Evolutionary conservation across 2,113 vertebrate species (phyloP).

Genomic region (Ciconia maguari): DNA sequence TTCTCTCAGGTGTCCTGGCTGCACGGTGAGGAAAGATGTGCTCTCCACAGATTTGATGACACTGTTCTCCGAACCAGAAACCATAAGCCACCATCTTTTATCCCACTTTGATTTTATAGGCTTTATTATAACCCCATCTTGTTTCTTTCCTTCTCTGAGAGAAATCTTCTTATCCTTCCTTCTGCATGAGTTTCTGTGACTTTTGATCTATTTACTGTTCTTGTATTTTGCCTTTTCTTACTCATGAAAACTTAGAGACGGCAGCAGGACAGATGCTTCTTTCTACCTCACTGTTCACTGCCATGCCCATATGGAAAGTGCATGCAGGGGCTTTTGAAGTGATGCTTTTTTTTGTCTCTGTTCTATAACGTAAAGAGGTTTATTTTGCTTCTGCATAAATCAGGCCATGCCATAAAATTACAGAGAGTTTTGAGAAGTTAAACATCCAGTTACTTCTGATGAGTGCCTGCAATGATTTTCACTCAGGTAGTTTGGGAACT

Average conservation of each 20-base stretch:
- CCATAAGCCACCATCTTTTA: not conserved
- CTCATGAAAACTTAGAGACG: fast-evolving
- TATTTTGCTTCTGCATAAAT: not conserved
- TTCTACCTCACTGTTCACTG: not conserved
- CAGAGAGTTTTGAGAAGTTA: not conserved
- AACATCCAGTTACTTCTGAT: not conserved
- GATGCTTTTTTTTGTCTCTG: not conserved
- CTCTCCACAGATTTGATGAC: not conserved
- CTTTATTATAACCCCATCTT: not conserved
- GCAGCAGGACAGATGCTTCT: not conserved
- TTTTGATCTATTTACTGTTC: not conserved
- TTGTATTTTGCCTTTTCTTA: not conserved
- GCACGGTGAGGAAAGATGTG: not conserved
- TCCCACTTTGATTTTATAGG: not conserved
- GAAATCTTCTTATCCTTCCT: not conserved
- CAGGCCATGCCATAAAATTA: not conserved
- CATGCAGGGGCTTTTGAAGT: not conserved
- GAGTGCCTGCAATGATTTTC: not conserved
- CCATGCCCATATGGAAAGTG: not conserved
- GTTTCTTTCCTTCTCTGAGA: not conserved
- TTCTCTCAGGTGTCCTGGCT: not conserved
- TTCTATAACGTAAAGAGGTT: not conserved
- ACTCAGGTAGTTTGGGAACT: not conserved
- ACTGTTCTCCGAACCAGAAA: not conserved
- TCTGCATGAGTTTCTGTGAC: not conserved